Evolutionary conservation across 2,797 vertebrate species (phyloP).

Genomic region (Ambastaia sidthimunki): DNA sequence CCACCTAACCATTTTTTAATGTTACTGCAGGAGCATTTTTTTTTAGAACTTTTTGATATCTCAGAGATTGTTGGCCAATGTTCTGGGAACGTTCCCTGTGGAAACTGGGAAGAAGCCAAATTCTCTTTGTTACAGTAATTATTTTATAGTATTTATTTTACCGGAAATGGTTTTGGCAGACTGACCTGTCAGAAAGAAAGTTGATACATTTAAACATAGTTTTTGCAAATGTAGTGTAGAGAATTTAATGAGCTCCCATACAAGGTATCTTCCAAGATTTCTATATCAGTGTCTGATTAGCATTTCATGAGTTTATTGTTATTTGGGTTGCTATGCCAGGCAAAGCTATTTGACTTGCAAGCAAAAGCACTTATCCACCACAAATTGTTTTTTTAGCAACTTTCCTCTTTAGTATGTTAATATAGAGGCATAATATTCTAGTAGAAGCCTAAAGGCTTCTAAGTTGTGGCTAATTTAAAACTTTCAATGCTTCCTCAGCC

Average conservation of each 20-base stretch:
- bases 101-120: too few relatives aligned
- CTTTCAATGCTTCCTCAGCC: background rate
- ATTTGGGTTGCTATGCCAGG: background rate
- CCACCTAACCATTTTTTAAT: background rate
- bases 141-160: background rate
- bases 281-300: background rate
- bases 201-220: too few relatives aligned
- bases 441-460: background rate
- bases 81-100: too few relatives aligned
- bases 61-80: background rate
- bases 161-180: too few relatives aligned
- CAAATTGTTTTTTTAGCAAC: constrained; percentile 7
- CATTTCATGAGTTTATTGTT: background rate
- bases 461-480: background rate
- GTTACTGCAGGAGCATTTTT: too few relatives aligned
- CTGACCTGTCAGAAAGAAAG: too few relatives aligned
- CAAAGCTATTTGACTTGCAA: background rate
- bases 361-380: background rate
- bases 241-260: background rate
- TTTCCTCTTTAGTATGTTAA: background rate
- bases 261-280: background rate
- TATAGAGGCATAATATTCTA: background rate
- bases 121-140: background rate
- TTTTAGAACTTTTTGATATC: too few relatives aligned
- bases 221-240: background rate